phyloP scores from a whole-genome alignment of 2,113 vertebrate species.

The Carollia perspicillata region DNA sequence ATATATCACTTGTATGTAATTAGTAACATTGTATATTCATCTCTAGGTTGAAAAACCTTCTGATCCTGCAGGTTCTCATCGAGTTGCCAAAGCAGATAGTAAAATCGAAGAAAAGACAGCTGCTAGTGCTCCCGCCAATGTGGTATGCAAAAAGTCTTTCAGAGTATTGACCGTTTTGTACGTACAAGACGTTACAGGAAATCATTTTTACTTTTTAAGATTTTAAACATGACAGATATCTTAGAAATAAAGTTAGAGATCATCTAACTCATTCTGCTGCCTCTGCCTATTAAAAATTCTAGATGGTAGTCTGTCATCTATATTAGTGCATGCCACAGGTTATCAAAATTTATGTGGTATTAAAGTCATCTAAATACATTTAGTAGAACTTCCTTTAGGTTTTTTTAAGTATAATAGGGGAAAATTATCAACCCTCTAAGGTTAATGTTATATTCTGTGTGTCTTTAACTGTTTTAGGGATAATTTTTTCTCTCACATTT shows the following conservation, averaged over 20 bases:
- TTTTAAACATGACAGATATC: background rate
- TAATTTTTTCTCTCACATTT: background rate
- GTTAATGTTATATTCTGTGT: background rate
- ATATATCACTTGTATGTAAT: background rate
- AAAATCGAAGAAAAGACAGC: slow-evolving; percentile 90
- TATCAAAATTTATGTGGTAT: background rate
- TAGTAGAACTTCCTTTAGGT: background rate
- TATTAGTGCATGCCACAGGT: background rate
- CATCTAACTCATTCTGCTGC: background rate
- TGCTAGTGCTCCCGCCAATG: slow-evolving; percentile 84
- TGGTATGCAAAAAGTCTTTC: slow-evolving; percentile 80
- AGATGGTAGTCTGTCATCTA: background rate
- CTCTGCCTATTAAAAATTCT: background rate
- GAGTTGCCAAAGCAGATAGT: slow-evolving; percentile 92
- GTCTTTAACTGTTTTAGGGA: background rate
- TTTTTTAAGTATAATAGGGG: background rate
- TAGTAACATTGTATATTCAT: background rate
- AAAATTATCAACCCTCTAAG: background rate
- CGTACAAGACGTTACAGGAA: background rate
- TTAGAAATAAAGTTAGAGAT: slow-evolving; percentile 16
- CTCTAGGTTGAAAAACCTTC: slow-evolving; percentile 89
- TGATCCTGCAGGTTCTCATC: slow-evolving; percentile 88
- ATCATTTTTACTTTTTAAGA: background rate
- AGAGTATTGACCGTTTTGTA: background rate
- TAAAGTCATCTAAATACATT: background rate